phyloP scores from a whole-genome alignment of 2,113 vertebrate genomes.

The Entelurus aequoreus region DNA sequence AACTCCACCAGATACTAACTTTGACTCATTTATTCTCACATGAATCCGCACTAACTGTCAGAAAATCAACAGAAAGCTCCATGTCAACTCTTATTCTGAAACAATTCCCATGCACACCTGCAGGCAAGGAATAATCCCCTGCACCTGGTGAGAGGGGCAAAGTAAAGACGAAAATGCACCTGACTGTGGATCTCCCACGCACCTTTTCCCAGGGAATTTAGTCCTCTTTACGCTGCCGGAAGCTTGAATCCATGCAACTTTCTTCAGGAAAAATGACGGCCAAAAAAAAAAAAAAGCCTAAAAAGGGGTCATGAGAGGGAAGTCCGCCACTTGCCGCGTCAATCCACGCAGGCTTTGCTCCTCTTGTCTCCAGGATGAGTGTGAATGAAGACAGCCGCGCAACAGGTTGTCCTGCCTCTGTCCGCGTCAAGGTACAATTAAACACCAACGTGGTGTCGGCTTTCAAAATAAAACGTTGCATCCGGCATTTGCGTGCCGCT shows the following conservation, averaged over 20 bases:
- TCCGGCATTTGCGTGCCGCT: too few relatives aligned
- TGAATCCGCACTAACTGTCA: too few relatives aligned
- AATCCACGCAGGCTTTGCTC: conserved; percentile 4
- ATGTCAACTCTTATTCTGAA: too few relatives aligned
- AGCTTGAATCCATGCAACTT: neutral
- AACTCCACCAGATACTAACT: too few relatives aligned
- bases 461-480: conserved; percentile 42
- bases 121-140: too few relatives aligned
- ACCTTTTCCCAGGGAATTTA: conserved; percentile 8
- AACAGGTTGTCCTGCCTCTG: conserved; percentile 29
- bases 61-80: too few relatives aligned
- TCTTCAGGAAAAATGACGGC: conserved; percentile 7
- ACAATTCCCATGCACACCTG: too few relatives aligned
- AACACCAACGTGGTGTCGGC: neutral
- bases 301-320: neutral
- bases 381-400: conserved; percentile 32
- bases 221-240: neutral
- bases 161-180: too few relatives aligned
- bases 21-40: too few relatives aligned
- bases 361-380: neutral
- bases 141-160: too few relatives aligned
- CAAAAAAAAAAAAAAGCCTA: neutral
- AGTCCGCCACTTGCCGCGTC: conserved; percentile 16
- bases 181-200: conserved; percentile 6
- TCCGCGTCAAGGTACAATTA: conserved; percentile 3